A percentile compares a stretch with the other conserved stretches of the same genome.
phyloP scores from a whole-genome alignment of 2,888 invertebrate genomes.

The Apoda limacodes region DNA sequence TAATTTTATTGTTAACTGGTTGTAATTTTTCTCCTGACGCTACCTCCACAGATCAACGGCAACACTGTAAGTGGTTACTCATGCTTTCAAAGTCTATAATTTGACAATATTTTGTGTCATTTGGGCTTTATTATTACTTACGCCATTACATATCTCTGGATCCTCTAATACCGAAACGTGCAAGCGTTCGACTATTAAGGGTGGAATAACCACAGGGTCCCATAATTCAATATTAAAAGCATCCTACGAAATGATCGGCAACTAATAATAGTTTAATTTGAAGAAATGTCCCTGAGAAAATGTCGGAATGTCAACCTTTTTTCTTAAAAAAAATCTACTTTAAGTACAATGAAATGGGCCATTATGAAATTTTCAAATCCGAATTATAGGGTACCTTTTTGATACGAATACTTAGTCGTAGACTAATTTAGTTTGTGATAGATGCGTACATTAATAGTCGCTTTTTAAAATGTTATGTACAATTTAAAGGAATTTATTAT shows the following conservation, averaged over 20 bases:
- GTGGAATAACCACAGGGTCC: slow-evolving; percentile 61
- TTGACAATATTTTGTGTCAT: slow-evolving; percentile 71
- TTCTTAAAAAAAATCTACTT: too few relatives aligned
- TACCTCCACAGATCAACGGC: slow-evolving; percentile 49
- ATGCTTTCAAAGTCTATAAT: slow-evolving; percentile 67
- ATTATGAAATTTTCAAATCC: slow-evolving; percentile 34
- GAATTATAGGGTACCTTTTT: too few relatives aligned
- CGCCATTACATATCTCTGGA: slow-evolving; percentile 62
- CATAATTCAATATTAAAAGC: slow-evolving; percentile 71
- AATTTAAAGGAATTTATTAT: too few relatives aligned
- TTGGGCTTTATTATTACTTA: slow-evolving; percentile 68
- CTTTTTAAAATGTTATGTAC: too few relatives aligned
- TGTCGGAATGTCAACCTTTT: slow-evolving; percentile 64
- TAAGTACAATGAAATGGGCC: slow-evolving; percentile 45
- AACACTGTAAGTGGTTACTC: slow-evolving; percentile 65
- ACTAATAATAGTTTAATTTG: slow-evolving; percentile 68
- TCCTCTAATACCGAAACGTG: slow-evolving; percentile 49
- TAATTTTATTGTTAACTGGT: too few relatives aligned
- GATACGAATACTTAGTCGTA: too few relatives aligned
- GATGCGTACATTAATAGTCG: too few relatives aligned
- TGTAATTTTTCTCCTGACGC: slow-evolving; percentile 39
- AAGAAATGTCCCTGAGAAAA: slow-evolving; percentile 68
- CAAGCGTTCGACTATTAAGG: slow-evolving; percentile 63
- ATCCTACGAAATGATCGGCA: slow-evolving; percentile 65
- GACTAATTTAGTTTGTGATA: too few relatives aligned